These are phyloP conservation scores for Melanostoma mellinum DNA, from an alignment of 2,888 invertebrate species.

Conservation along the genomic window DNA sequence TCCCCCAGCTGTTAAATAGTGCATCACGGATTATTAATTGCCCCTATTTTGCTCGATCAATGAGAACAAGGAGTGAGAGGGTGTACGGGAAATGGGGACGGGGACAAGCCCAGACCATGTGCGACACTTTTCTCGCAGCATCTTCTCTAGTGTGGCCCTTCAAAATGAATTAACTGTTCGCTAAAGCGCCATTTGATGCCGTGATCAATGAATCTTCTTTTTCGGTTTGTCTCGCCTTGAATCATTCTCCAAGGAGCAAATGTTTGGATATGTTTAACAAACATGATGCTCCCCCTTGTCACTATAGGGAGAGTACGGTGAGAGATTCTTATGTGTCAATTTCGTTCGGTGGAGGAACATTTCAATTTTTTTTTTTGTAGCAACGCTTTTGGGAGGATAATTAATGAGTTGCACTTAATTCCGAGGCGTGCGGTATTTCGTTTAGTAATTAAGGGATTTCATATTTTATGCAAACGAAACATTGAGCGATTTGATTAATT, in stretches of 20 bases:
- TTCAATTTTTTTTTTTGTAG: conserved; percentile 32
- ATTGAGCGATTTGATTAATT: conserved; percentile 70
- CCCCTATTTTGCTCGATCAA: conserved; percentile 67
- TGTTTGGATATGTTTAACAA: conserved; percentile 67
- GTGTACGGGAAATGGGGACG: not conserved
- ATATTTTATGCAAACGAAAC: conserved; percentile 65
- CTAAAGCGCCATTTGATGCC: conserved; percentile 57
- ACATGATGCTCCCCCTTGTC: conserved; percentile 41
- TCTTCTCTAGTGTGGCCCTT: conserved; percentile 35
- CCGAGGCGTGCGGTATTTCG: conserved; percentile 73
- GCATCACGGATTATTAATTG: conserved; percentile 74
- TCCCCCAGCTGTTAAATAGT: conserved; percentile 73
- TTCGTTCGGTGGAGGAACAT: conserved; percentile 52
- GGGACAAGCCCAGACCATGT: not conserved
- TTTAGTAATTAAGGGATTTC: conserved; percentile 68
- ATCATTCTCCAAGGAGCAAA: conserved; percentile 24
- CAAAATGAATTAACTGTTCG: conserved; percentile 49
- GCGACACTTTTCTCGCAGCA: not conserved
- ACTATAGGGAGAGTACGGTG: not conserved
- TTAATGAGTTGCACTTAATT: conserved; percentile 77
- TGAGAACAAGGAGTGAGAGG: conserved; percentile 11
- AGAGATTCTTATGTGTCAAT: conserved; percentile 71
- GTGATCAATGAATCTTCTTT: conserved; percentile 63
- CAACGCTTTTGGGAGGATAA: conserved; percentile 75
- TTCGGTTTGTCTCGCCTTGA: conserved; percentile 13